Evolutionary conservation across 1,140 invertebrate genomes (phyloP).

Genomic region (Trichoplusia ni): DNA sequence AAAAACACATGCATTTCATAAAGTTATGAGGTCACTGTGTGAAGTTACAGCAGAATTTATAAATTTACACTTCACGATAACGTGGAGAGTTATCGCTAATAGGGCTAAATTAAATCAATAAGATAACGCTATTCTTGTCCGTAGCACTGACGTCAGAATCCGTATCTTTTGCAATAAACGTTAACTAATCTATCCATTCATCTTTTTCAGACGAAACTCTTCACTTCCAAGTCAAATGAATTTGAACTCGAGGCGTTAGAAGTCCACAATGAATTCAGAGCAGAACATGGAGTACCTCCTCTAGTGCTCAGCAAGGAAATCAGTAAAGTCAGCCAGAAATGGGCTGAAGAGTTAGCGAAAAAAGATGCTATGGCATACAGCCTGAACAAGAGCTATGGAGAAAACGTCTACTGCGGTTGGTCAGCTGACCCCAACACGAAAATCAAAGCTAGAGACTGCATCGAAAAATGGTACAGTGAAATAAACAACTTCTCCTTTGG

Average conservation of each 20-base stretch:
- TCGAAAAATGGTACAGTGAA: slow-evolving; percentile 87
- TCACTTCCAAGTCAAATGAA: slow-evolving; percentile 64
- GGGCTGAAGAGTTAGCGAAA: slow-evolving; percentile 89
- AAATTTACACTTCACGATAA: too few species aligned
- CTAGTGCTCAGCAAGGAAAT: slow-evolving; percentile 77
- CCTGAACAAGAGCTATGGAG: slow-evolving; percentile 83
- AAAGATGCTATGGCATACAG: slow-evolving; percentile 85
- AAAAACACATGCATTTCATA: too few species aligned
- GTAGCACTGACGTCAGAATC: neutral
- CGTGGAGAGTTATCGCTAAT: too few species aligned
- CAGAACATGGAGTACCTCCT: slow-evolving; percentile 86
- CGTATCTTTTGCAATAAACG: neutral
- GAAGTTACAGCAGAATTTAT: too few species aligned
- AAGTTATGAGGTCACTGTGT: too few species aligned
- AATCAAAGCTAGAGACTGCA: slow-evolving; percentile 84
- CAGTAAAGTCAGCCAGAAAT: slow-evolving; percentile 84
- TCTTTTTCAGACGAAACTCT: slow-evolving; percentile 71
- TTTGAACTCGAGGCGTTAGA: slow-evolving; percentile 85
- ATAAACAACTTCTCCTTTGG: slow-evolving; percentile 84
- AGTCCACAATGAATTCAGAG: slow-evolving; percentile 90
- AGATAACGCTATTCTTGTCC: too few species aligned
- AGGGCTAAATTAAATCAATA: too few species aligned
- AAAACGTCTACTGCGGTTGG: slow-evolving; percentile 85
- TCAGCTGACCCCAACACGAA: slow-evolving; percentile 85
- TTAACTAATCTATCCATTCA: slow-evolving; percentile 9